Evolutionary conservation across 2,888 invertebrate genomes (phyloP), one percentile per base, ranked within the genome.

Genomic region (Ochropleura leucogaster): DNA sequence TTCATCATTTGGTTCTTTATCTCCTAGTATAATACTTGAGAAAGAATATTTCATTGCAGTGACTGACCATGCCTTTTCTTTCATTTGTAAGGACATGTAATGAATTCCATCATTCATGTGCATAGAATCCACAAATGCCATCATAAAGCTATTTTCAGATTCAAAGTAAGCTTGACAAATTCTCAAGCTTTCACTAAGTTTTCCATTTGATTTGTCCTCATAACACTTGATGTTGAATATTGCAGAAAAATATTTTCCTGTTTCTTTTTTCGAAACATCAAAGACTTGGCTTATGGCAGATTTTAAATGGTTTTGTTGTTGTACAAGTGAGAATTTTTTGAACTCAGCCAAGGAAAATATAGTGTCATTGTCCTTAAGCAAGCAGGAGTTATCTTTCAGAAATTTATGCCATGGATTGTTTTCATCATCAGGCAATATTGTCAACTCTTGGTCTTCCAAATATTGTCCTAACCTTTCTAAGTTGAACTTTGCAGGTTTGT

Each of bases 401-500:
- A 99, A 97, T 85, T 97, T 97, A 67, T 98, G 97, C 98, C 98
- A 98, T 72, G 98, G 97, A 91, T 98, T 98, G 66, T 97, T 97
- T 78, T 97, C 97, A 77, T 97, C 97, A 87, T 98, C 97, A n/a
- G 97, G 97, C 16, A 97, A 97, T 85, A 97, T 97, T 42, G 97
- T 97, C 49, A 99, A 94, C 77, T 98, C 97, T 85, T 97, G 96
- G 90, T 98, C 98, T 85, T 98, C 97, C 74, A 99, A 96, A 95
- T 99, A 99, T 93, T 99, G 99, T 0, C 99, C 99, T 64, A 99
- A 97, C 89, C 98, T 97, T 94, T 99, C 99, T 87, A 99, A 96
- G 92, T 98, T 98, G 89, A 98, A 98, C 87, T 97, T 95, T 80
- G 97, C 96, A 77, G 95, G 94, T 89, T 95, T 96, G 64, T 97